Base-by-base conservation (phyloP, 2,113 vertebrate species). In the Orycteropus afer region DNA sequence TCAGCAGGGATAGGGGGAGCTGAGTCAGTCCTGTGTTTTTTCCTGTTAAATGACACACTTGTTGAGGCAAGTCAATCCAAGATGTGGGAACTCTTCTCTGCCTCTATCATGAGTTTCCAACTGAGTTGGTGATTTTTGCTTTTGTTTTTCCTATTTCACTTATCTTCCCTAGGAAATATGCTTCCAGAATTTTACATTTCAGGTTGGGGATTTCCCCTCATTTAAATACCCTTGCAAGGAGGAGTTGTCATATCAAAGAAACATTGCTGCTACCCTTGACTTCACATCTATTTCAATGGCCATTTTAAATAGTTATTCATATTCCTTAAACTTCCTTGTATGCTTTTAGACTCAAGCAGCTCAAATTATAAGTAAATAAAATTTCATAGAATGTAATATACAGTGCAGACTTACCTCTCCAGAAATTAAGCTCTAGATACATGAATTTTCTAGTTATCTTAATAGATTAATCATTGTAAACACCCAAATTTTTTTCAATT, bases 1-100 rank as follows among this genome's bases (percentile, higher is more conserved):
- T 81, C 47, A 59, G 79, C 49, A 22, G 71, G 34, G 71, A 65
- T 27, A 27, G 76, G 32, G 32, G 71, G 32, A 51, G 65, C 83
- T 94, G 83, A 95, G 51, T 95, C 93, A 96, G 91, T 23, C 22
- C 34, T 34, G 0, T 89, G 79, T 71, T 96, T 96, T 94, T 91
- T 95, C 88, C 94, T 77, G 69, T 93, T 80, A 47, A 89, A 57
- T 84, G 82, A 86, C 94, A 96, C 93, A 91, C 57, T 92, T 47
- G 14, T 40, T 0, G 1, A 82, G n/a, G 49, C 69, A 86, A 67
- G 86, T 79, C 5, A n/a, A 45, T 27, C 32, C 3, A 23, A 93
- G 61, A 42, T 79, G 32, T 23, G 34, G 11, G 12, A 84, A 80
- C 32, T 69, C 79, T 76, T 42, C 57, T 49, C 45, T 89, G 71